These are phyloP conservation scores for Opisthograptis luteolata DNA, from an alignment of 2,888 invertebrate species.

Conservation along the genomic window DNA sequence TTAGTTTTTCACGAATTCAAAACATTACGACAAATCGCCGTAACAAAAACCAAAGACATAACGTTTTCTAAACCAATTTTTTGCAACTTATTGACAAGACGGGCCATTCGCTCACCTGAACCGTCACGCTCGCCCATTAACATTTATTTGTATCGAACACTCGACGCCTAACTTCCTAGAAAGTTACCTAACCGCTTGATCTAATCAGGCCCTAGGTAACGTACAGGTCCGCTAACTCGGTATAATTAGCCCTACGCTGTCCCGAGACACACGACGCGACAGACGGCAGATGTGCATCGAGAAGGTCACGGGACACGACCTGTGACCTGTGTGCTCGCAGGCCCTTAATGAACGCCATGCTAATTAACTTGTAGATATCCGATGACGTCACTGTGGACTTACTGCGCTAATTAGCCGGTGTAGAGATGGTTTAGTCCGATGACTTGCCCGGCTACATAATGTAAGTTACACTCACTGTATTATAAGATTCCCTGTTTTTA, in stretches of 20 bases:
- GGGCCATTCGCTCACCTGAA: too few relatives aligned
- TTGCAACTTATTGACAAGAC: too few relatives aligned
- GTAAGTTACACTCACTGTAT: too few relatives aligned
- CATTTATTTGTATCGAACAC: too few relatives aligned
- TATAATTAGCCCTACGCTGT: constrained; percentile 12
- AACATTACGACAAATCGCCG: too few relatives aligned
- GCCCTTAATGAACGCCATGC: constrained; percentile 7
- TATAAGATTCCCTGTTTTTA: too few relatives aligned
- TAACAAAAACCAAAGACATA: too few relatives aligned
- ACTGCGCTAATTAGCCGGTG: neutral
- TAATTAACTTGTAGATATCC: constrained; percentile 1
- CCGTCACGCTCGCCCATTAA: too few relatives aligned
- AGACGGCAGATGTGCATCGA: constrained; percentile 8
- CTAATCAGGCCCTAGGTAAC: constrained; percentile 4
- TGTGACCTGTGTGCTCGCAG: neutral
- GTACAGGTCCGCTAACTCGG: constrained; percentile 24
- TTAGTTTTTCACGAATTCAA: too few relatives aligned
- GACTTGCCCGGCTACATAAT: too few relatives aligned
- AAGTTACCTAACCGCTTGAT: neutral
- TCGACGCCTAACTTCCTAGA: neutral
- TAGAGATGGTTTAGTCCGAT: neutral
- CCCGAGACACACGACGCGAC: constrained; percentile 6
- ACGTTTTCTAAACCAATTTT: too few relatives aligned
- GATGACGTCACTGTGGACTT: too few relatives aligned
- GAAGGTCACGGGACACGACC: constrained; percentile 10